Base-by-base conservation (phyloP, 1,140 invertebrate genomes). In the Agrypnia vestita region DNA sequence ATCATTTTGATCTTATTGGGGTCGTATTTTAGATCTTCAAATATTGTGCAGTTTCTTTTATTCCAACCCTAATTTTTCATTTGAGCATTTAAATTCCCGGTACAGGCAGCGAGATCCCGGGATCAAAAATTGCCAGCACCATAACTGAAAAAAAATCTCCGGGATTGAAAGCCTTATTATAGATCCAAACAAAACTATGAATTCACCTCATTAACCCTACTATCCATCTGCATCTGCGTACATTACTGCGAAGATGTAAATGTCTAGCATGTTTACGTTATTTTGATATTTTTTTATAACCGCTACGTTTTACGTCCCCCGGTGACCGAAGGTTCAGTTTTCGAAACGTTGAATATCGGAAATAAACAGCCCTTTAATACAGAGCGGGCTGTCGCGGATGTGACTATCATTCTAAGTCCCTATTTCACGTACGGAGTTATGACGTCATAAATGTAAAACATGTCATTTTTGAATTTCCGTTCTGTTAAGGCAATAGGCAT, bases 341-440 rank as follows among this genome's bases (percentile, higher is more conserved):
- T 69, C 19, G 61, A 77, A 67, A 79, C 71, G 80, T 49, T 15
- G 67, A 44, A 71, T 79, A 82, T 82, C 76, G 80, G 78, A 82
- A 82, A 82, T 82, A 82, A 82, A 82, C 80, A 82, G 78, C 59
- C 80, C 47, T 67, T 76, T 49, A 76, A 76, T 76, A 76, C 61
- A 17, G 43, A 67, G 59, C 55, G 56, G 53, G 35, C 73, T 46
- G 76, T 56, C 67, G 71, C 69, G 62, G 59, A 76, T 76, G 61
- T 76, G 59, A 75, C 77, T 19, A 78, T 76, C 74, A 79, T 79
- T 82, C 78, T 76, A 61, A 78, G 72, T 43, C 73, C 35, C 80
- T 74, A 76, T 82, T 82, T 75, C 55, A 44, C 64, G 53, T 62
- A 43, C 49, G 73, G 67, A 74, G 76, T 79, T 82, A 79, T 77